These are phyloP conservation scores for Callipepla californica DNA, from an alignment of 2,113 vertebrate genomes.

Conservation along the genomic window DNA sequence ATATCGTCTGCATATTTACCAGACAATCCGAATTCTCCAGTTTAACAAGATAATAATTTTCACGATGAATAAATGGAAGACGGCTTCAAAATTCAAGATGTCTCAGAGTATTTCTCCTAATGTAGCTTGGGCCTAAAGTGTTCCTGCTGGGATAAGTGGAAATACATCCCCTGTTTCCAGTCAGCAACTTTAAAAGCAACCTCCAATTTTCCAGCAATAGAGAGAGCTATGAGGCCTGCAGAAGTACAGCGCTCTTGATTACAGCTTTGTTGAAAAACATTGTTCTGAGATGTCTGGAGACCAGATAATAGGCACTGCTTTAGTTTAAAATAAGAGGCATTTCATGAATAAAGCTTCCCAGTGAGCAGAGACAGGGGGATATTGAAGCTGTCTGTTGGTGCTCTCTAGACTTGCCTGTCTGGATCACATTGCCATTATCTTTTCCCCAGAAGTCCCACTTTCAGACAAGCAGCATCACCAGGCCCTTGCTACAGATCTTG, in stretches of 20 bases:
- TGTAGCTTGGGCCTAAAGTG: not conserved
- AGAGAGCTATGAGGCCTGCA: conserved; percentile 16
- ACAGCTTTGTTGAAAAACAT: conserved; percentile 57
- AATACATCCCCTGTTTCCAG: conserved; percentile 6
- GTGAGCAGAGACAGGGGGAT: conserved; percentile 3
- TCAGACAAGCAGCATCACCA: not conserved
- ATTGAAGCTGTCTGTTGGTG: conserved; percentile 43
- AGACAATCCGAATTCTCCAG: not conserved
- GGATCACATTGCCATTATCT: not conserved
- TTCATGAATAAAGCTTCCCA: conserved; percentile 51
- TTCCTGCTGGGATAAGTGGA: conserved; percentile 13
- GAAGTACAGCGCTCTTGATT: conserved; percentile 49
- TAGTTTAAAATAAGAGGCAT: conserved; percentile 58
- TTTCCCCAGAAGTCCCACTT: conserved; percentile 23
- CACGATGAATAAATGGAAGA: not conserved
- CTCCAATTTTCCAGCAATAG: conserved; percentile 35
- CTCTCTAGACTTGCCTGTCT: conserved; percentile 25
- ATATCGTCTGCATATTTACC: conserved; percentile 5
- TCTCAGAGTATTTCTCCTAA: not conserved
- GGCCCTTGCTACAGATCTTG: not conserved
- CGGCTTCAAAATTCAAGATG: conserved; percentile 13
- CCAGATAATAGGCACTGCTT: conserved; percentile 57
- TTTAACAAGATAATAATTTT: conserved; percentile 20
- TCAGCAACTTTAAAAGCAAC: conserved; percentile 27
- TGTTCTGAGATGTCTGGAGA: conserved; percentile 47